Percentiles rank a stretch among this genome's conserved stretches.
phyloP scores from a whole-genome alignment of 2,888 invertebrate genomes.

The Adelognathus sp. region DNA sequence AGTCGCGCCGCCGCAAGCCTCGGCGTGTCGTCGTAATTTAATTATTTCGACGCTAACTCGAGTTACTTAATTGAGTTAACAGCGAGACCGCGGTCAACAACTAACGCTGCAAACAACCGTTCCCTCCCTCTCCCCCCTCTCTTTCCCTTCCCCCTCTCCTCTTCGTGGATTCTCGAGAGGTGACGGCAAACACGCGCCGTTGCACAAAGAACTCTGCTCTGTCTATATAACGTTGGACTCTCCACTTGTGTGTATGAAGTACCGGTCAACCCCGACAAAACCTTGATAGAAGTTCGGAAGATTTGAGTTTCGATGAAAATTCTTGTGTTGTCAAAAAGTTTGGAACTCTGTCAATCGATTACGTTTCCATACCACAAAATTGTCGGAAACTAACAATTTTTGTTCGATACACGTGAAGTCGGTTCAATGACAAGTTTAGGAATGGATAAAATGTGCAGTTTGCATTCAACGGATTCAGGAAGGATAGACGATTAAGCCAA shows the following conservation, averaged over 20 bases:
- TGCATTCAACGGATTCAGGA: too few species aligned
- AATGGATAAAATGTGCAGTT: too few species aligned
- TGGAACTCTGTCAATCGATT: too few species aligned
- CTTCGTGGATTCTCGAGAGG: conserved; percentile 8
- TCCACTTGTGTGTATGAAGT: background rate
- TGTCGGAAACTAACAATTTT: too few species aligned
- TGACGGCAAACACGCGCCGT: conserved; percentile 34
- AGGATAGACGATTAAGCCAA: too few species aligned
- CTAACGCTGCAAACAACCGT: conserved; percentile 54
- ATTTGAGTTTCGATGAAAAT: background rate
- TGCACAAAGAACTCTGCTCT: background rate
- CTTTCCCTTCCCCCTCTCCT: conserved; percentile 2
- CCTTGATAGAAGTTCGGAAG: background rate
- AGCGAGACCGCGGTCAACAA: conserved; percentile 60
- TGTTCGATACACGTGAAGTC: too few species aligned
- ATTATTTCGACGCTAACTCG: conserved; percentile 61
- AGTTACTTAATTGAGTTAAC: conserved; percentile 61
- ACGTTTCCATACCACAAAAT: too few species aligned
- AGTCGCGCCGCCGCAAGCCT: conserved; percentile 28
- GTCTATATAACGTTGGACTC: background rate
- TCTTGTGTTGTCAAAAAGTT: too few species aligned
- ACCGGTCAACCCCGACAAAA: too few species aligned
- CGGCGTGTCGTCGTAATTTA: conserved; percentile 54
- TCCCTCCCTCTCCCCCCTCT: conserved; percentile 1
- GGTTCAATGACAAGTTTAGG: too few species aligned